phyloP scores from a whole-genome alignment of 2,797 vertebrate species.

The Oceanodroma leucorhoa region DNA sequence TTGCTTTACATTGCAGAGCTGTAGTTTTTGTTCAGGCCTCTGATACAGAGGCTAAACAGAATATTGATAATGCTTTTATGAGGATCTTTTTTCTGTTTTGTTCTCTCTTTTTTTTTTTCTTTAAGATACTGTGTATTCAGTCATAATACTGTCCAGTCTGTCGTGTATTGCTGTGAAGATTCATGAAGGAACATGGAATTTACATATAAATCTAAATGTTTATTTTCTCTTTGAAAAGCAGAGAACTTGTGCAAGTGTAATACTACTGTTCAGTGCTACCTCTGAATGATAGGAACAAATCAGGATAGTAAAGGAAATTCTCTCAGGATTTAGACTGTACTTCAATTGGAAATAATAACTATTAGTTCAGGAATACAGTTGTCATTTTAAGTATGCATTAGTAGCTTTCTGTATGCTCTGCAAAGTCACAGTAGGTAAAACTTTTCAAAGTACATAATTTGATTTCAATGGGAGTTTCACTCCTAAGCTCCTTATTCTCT shows the following conservation, averaged over 20 bases:
- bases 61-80: not conserved
- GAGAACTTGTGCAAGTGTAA: not conserved
- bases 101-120: not conserved
- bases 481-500: not conserved
- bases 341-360: not conserved
- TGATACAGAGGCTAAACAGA: not conserved
- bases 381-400: not conserved
- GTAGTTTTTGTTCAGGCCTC: not conserved
- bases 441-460: not conserved
- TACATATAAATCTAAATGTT: not conserved
- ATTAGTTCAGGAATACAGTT: not conserved
- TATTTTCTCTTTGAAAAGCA: not conserved
- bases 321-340: not conserved
- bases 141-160: not conserved
- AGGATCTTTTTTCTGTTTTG: not conserved
- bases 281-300: not conserved
- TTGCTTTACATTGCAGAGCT: not conserved
- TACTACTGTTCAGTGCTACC: not conserved
- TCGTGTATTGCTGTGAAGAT: not conserved
- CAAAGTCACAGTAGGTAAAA: not conserved
- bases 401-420: not conserved
- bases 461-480: not conserved
- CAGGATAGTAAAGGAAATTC: not conserved
- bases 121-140: not conserved
- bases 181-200: not conserved